Conservation (phyloP, 2,797 vertebrate genomes). For the Sandelia bainsii region DNA sequence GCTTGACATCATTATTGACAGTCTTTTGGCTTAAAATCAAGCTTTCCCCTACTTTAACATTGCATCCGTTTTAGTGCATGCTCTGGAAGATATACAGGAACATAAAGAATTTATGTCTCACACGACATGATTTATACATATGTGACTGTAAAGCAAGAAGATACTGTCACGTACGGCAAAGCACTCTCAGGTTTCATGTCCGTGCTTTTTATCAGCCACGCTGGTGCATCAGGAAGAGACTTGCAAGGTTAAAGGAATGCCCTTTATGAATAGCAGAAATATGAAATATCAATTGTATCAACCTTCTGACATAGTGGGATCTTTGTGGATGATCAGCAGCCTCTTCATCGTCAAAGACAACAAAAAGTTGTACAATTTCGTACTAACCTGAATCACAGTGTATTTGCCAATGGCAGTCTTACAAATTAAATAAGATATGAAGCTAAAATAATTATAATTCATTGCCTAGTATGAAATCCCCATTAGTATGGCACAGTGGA, state of each 20-base stretch:
- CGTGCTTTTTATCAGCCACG: constrained; percentile 27
- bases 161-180: constrained; percentile 27
- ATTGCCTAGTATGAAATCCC: constrained; percentile 31
- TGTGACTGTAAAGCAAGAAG: constrained; percentile 34
- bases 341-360: not conserved
- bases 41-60: constrained; percentile 9
- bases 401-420: not conserved
- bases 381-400: not conserved
- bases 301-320: constrained; percentile 21
- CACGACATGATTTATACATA: constrained; percentile 46
- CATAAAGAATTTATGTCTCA: constrained; percentile 16
- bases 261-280: constrained; percentile 64
- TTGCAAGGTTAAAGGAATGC: constrained; percentile 53
- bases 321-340: constrained; percentile 7
- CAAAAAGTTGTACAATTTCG: not conserved
- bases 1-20: constrained; percentile 34
- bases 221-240: constrained; percentile 25
- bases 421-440: constrained; percentile 39
- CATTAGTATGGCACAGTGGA: constrained; percentile 22
- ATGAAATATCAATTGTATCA: constrained; percentile 59
- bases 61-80: constrained; percentile 10
- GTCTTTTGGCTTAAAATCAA: constrained; percentile 24
- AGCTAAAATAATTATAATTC: constrained; percentile 47
- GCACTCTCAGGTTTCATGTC: constrained; percentile 22
- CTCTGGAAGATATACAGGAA: not conserved